Base-by-base conservation (phyloP, 2,888 invertebrate species). In the Platycnemis pennipes region DNA sequence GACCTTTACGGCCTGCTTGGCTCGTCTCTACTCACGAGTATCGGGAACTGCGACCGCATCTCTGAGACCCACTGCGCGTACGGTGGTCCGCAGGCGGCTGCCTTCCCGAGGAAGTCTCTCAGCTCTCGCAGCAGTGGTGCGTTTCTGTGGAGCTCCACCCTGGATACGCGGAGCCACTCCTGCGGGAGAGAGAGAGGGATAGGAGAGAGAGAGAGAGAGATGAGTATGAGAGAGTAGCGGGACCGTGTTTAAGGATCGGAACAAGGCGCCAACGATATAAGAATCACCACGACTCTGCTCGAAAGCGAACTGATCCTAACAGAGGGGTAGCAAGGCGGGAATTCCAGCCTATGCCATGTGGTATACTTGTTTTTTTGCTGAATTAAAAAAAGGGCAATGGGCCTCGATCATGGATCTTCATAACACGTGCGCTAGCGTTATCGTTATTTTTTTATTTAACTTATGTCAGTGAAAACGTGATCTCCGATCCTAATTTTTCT, bases 61-160 rank as follows among this genome's bases (percentile, higher is more conserved):
- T 96, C 96, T 53, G 96, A 95, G 94, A 96, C 96, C 97, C 97
- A 97, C 94, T 96, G 96, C 94, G 97, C 96, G 95, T 97, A 97
- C 53, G 97, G 97, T 22, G 96, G 96, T 49, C 97, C 97, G 94
- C 97, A 96, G 26, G 96, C 96, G 11, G 97, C 96, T 94, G 97
- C 96, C 95, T 97, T 96, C 95, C 96, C 96, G 94, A 97, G 96
- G 95, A 97, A 97, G 95, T 97, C 97, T 94, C 96, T 96, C 95
- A 97, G 96, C 95, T 97, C 97, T 94, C 96, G 96, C 94, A 96
- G 96, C 88, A 97, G 95, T 13, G 95, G 95, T 1, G 95, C 95
- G 94, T 96, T 95, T 31, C 96, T 96, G 94, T 96, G 96, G 49
- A 96, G 95, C 95, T 96, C 96, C 69, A 96, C 96, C 85, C 96